Conservation (phyloP, 2,113 vertebrate genomes). For the Bombycilla garrulus region DNA sequence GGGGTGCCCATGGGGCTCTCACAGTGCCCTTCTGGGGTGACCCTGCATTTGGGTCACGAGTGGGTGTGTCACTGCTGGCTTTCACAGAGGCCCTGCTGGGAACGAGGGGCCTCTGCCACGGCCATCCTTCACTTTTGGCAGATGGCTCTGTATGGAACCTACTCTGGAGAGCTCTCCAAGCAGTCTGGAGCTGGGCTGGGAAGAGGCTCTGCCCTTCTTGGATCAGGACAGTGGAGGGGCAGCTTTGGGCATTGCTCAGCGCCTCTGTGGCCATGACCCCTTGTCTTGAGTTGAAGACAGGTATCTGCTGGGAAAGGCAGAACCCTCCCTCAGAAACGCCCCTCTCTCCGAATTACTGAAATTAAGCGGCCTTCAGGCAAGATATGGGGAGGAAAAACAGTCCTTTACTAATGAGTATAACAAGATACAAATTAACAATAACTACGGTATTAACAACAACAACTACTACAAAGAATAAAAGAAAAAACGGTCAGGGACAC, state of each 20-base stretch:
- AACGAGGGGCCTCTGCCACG: not conserved
- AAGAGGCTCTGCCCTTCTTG: not conserved
- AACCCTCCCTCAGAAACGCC: too few relatives aligned
- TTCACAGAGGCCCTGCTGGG: rapidly evolving
- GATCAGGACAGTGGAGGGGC: rapidly evolving
- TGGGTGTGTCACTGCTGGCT: not conserved
- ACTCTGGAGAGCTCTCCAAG: not conserved
- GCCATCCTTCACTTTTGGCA: not conserved
- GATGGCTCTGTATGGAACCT: rapidly evolving
- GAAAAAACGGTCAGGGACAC: too few relatives aligned
- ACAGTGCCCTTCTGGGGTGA: rapidly evolving
- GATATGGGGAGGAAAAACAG: too few relatives aligned
- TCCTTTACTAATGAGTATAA: too few relatives aligned
- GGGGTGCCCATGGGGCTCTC: rapidly evolving
- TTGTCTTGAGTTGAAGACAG: too few relatives aligned
- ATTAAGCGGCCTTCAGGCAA: too few relatives aligned
- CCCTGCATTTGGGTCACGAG: rapidly evolving
- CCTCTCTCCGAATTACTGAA: too few relatives aligned
- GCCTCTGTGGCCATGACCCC: not conserved
- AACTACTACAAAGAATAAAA: too few relatives aligned
- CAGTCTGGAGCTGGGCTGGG: not conserved
- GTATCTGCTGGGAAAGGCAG: too few relatives aligned
- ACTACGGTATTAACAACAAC: too few relatives aligned
- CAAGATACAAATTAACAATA: too few relatives aligned
- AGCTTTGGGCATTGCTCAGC: not conserved